Evolutionary conservation across 2,888 invertebrate genomes (phyloP), one percentile per base, ranked within the genome.

Genomic region (Trichacis sp.): DNA sequence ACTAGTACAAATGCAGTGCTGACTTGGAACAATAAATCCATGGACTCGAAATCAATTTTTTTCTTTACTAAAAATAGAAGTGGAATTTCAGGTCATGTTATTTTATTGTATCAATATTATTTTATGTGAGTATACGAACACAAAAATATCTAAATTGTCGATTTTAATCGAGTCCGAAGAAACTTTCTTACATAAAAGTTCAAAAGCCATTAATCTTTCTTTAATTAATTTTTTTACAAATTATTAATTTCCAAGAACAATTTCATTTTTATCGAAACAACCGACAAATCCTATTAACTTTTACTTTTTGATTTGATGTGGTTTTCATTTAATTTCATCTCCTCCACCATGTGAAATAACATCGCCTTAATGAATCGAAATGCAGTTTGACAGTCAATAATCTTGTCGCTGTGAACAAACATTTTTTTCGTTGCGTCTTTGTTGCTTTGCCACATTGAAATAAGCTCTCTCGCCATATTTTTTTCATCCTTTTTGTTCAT

Each of bases 341-440:
- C 29, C 11, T 62, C 47, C 33, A 63, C 36, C 30, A 69, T 47
- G 15, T 4, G 14, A 40, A 36, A 49, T 18, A 73, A 52, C n/a
- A 72, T 55, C 2, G 20, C 42, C 47, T 69, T 52, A 12, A 73
- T 57, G 15, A 72, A 19, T 18, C 55, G 46, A n/a, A 59, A 9
- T 1, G 68, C 66, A 6, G 18, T 54, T n/a, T 64, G 33, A 29
- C 43, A 66, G 12, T 62, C 47, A 46, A 76, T 55, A 20, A 51
- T 15, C 38, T 64, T 38, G 30, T 69, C 64, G 0, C 67, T 71
- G 46, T 66, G 24, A 33, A 68, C 46, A 24, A 70, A 69, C 18
- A 76, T 62, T 18, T 55, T 65, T 53, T 71, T 68, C 49, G 69
- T 57, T 9, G 66, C 72, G 17, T 68, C 66, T 40, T 67, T 50